phyloP scores from a whole-genome alignment of 2,888 invertebrate genomes.

The Polietes domitor region DNA sequence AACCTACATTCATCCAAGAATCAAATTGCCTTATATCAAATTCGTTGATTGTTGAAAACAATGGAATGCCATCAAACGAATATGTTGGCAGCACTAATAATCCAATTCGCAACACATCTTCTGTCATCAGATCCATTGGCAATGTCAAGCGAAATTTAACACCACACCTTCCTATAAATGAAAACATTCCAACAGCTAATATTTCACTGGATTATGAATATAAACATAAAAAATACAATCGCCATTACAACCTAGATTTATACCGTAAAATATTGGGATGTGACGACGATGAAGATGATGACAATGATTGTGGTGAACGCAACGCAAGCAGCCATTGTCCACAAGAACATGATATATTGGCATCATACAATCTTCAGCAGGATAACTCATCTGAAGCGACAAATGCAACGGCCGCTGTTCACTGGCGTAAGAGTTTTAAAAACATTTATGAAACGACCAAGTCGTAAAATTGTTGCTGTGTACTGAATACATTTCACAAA shows the following conservation, averaged over 20 bases:
- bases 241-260: constrained; percentile 69
- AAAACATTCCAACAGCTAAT: constrained; percentile 29
- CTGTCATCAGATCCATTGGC: constrained; percentile 78
- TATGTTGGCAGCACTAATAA: neutral
- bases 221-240: constrained; percentile 55
- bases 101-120: constrained; percentile 44
- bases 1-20: too few relatives aligned
- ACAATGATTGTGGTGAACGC: constrained; percentile 40
- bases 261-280: constrained; percentile 74
- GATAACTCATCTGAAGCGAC: neutral
- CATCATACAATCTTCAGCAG: neutral
- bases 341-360: neutral
- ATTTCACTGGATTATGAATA: constrained; percentile 26
- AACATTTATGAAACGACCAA: constrained; percentile 68
- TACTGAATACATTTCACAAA: too few relatives aligned
- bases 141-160: constrained; percentile 75
- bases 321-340: constrained; percentile 31
- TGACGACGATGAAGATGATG: constrained; percentile 69
- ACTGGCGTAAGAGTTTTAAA: constrained; percentile 81
- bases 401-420: constrained; percentile 72
- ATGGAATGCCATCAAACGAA: neutral
- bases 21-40: too few relatives aligned
- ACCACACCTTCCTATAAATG: constrained; percentile 68
- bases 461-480: neutral
- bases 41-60: too few relatives aligned